These are phyloP conservation scores for Diglossa cyanea DNA, from an alignment of 2,797 vertebrate species.

Conservation along the genomic window DNA sequence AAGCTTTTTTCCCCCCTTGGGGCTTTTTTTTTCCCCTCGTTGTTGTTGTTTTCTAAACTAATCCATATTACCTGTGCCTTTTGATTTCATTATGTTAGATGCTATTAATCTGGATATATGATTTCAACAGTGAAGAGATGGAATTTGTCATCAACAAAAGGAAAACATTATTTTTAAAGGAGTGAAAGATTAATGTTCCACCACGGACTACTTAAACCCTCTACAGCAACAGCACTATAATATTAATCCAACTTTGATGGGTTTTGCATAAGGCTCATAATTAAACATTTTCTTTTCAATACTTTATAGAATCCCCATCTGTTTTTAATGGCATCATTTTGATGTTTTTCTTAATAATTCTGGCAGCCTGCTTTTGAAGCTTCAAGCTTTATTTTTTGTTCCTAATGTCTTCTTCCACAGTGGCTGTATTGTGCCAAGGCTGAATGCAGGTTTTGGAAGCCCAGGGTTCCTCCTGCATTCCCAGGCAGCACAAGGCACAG, in stretches of 20 bases:
- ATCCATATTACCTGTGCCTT: slow-evolving; percentile 68
- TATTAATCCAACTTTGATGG: slow-evolving; percentile 80
- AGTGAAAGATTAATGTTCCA: slow-evolving; percentile 79
- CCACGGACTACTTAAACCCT: slow-evolving; percentile 77
- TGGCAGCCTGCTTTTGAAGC: slow-evolving; percentile 75
- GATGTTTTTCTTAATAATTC: slow-evolving; percentile 81
- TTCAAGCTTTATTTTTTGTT: slow-evolving; percentile 77
- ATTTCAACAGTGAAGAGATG: slow-evolving; percentile 78
- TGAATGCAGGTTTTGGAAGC: slow-evolving; percentile 54
- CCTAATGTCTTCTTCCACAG: slow-evolving; percentile 79
- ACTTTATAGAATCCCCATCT: slow-evolving; percentile 82
- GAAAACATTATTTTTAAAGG: slow-evolving; percentile 81
- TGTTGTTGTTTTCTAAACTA: slow-evolving; percentile 65
- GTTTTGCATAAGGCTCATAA: slow-evolving; percentile 81
- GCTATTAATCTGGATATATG: slow-evolving; percentile 76
- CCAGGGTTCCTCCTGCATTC: not conserved
- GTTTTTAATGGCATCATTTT: slow-evolving; percentile 83
- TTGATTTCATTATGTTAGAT: slow-evolving; percentile 74
- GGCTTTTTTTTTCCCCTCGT: not conserved
- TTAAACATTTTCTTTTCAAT: slow-evolving; percentile 84
- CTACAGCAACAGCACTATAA: slow-evolving; percentile 73
- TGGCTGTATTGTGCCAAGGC: slow-evolving; percentile 72
- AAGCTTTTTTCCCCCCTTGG: slow-evolving; percentile 7
- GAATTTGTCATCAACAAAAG: slow-evolving; percentile 81
- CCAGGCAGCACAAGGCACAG: not conserved